Conservation (phyloP, 2,888 invertebrate species). For the Harpalus rubripes region DNA sequence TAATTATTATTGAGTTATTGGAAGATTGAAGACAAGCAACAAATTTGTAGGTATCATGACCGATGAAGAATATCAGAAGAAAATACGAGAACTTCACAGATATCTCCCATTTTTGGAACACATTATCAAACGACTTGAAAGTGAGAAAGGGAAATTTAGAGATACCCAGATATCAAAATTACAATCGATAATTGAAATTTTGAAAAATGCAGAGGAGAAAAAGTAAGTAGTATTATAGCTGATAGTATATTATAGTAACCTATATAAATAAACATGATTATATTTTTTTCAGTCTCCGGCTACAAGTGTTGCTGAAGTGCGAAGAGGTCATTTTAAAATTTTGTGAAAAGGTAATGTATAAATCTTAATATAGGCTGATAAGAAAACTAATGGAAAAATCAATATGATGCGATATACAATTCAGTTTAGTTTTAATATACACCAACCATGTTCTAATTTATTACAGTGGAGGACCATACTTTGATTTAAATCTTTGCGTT, state of each 20-base stretch:
- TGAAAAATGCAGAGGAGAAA: constrained; percentile 82
- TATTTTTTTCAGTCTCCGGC: constrained; percentile 81
- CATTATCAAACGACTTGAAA: constrained; percentile 84
- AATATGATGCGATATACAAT: too few relatives aligned
- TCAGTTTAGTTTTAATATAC: too few relatives aligned
- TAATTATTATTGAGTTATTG: too few relatives aligned
- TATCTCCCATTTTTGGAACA: constrained; percentile 86
- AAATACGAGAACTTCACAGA: constrained; percentile 83
- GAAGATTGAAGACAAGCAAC: background rate
- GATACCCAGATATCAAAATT: constrained; percentile 83
- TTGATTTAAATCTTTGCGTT: too few relatives aligned
- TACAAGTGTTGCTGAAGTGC: constrained; percentile 84
- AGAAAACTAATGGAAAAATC: too few relatives aligned
- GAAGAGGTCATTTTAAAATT: constrained; percentile 85
- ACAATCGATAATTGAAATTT: constrained; percentile 81
- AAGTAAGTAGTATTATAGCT: too few relatives aligned
- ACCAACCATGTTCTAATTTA: too few relatives aligned
- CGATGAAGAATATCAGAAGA: constrained; percentile 80
- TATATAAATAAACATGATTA: constrained; percentile 7
- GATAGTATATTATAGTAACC: too few relatives aligned
- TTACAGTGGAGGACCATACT: too few relatives aligned
- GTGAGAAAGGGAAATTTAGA: constrained; percentile 77
- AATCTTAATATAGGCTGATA: too few relatives aligned
- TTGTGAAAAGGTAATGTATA: constrained; percentile 83
- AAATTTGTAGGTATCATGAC: constrained; percentile 70